These are phyloP conservation scores for Ceratina australensis DNA, from an alignment of 1,140 invertebrate genomes.

Conservation along the genomic window DNA sequence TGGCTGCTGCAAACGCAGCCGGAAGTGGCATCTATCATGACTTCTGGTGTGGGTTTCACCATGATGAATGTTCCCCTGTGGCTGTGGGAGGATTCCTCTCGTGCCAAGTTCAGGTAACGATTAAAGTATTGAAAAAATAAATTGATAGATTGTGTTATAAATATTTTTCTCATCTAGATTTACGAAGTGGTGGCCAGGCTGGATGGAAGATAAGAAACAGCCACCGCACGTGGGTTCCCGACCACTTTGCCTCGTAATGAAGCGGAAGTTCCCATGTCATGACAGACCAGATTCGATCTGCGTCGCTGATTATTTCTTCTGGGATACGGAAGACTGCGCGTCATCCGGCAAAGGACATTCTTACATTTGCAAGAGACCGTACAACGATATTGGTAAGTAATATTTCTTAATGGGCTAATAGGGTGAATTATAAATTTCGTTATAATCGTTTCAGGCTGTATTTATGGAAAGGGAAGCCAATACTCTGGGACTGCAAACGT, in stretches of 20 bases:
- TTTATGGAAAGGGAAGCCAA: conserved; percentile 78
- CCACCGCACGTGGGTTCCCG: conserved; percentile 62
- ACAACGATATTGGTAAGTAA: conserved; percentile 78
- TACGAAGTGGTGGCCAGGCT: conserved; percentile 77
- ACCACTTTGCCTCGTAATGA: conserved; percentile 76
- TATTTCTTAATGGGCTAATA: not conserved
- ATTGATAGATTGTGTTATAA: not conserved
- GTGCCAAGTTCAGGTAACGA: conserved; percentile 71
- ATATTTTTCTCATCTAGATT: conserved; percentile 58
- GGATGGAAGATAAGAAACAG: conserved; percentile 67
- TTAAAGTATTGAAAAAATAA: conserved; percentile 1
- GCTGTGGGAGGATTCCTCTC: conserved; percentile 80
- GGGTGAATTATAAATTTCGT: not conserved
- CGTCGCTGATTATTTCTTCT: conserved; percentile 80
- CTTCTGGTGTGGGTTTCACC: conserved; percentile 80
- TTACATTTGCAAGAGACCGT: conserved; percentile 79
- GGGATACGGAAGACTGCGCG: conserved; percentile 79
- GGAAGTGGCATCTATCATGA: conserved; percentile 78
- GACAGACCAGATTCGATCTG: conserved; percentile 68
- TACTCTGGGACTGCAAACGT: conserved; percentile 80
- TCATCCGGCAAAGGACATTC: conserved; percentile 74
- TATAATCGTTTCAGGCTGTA: conserved; percentile 74
- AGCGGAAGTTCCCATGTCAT: conserved; percentile 77
- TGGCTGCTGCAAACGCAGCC: conserved; percentile 76
- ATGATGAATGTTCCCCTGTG: conserved; percentile 77